phyloP scores from a whole-genome alignment of 2,888 invertebrate genomes.

The Leptinotarsa tumamoca region DNA sequence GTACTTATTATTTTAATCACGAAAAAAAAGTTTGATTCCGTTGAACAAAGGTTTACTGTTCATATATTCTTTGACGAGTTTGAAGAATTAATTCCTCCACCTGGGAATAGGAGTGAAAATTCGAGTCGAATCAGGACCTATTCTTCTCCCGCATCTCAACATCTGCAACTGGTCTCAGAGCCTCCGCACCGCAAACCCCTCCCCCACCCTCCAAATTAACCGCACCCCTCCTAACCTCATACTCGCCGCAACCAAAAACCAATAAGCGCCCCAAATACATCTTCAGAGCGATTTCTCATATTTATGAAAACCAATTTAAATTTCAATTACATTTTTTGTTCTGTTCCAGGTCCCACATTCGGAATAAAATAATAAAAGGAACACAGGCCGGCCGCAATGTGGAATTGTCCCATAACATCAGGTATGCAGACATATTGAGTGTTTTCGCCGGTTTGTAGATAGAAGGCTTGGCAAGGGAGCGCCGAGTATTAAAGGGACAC shows the following conservation, averaged over 20 bases:
- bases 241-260: background rate
- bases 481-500: conserved; percentile 43
- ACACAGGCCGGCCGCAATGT: conserved; percentile 36
- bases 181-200: no score
- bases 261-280: conserved; percentile 16
- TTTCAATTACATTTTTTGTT: conserved; percentile 42
- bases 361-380: conserved; percentile 44
- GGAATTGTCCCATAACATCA: conserved; percentile 43
- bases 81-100: no score
- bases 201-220: background rate
- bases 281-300: conserved; percentile 10
- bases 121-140: no score
- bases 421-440: conserved; percentile 51
- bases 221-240: background rate
- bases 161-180: no score
- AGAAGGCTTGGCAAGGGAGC: conserved; percentile 49
- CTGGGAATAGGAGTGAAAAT: no score
- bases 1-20: no score
- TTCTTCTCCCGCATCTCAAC: no score
- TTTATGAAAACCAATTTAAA: conserved; percentile 35
- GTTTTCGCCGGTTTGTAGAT: conserved; percentile 44
- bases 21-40: no score
- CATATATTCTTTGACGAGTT: no score
- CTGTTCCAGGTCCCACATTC: conserved; percentile 41
- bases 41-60: no score